Percentiles rank a stretch among this genome's conserved stretches.
phyloP scores from a whole-genome alignment of 1,140 invertebrate species.

The Dendrolimus kikuchii region DNA sequence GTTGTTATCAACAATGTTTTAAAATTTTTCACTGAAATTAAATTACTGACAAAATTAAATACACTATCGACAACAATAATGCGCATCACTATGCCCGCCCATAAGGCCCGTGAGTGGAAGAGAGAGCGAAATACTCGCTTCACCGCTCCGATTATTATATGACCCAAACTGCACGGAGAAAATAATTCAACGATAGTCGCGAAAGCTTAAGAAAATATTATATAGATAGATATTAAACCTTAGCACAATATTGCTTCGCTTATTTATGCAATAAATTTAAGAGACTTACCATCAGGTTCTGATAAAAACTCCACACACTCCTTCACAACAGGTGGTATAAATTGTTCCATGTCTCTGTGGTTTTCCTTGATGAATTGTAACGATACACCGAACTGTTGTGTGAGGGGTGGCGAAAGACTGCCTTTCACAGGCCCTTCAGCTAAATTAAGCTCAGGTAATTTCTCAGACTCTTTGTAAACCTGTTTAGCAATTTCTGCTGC shows the following conservation, averaged over 20 bases:
- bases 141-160: too few species aligned
- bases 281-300: constrained; percentile 83
- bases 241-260: constrained; percentile 1
- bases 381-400: constrained; percentile 95
- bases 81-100: too few species aligned
- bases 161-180: too few species aligned
- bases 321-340: constrained; percentile 91
- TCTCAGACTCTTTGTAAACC: constrained; percentile 10
- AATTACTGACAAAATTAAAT: too few species aligned
- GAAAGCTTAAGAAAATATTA: too few species aligned
- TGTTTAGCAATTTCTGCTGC: constrained; percentile 37
- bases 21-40: too few species aligned
- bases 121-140: too few species aligned
- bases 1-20: too few species aligned
- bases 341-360: constrained; percentile 77
- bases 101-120: too few species aligned
- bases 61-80: too few species aligned
- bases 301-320: constrained; percentile 93
- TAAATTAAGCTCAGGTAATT: constrained; percentile 6
- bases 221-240: not conserved
- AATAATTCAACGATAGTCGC: too few species aligned
- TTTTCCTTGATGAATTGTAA: constrained; percentile 92
- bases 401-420: constrained; percentile 73
- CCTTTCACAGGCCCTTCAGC: constrained; percentile 17
- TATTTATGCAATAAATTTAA: not conserved